Evolutionary conservation across 1,140 invertebrate species (phyloP), one percentile per base, ranked within the genome.

Genomic region (Sarcophaga peregrina): DNA sequence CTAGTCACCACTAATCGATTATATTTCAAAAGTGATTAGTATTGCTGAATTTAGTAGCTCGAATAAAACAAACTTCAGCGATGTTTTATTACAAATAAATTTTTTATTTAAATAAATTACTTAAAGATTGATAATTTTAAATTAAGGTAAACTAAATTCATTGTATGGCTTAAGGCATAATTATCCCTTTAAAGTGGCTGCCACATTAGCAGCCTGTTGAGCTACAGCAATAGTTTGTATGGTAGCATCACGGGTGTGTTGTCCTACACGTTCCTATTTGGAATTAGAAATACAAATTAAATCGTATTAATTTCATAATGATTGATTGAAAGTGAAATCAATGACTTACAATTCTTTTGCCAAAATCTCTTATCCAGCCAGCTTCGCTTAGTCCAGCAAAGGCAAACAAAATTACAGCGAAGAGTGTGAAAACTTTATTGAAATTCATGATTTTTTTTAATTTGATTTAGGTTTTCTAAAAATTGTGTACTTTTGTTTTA

Each of bases 121-220:
- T 37, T 76, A n/a, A n/a, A 46, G 4, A 37, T 37, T 4, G 4
- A 37, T n/a, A n/a, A n/a, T n/a, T n/a, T n/a, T n/a, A n/a, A n/a
- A n/a, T n/a, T n/a, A n/a, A n/a, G n/a, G n/a, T n/a, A n/a, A n/a
- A 5, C 25, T 15, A 8, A 46, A 25, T 76, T 45, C 37, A 11
- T 25, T 76, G 37, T 7, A 5, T 46, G 37, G 37, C 1, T 46
- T 37, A 46, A 47, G 11, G n/a, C 37, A 50, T 15, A 48, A 54
- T 82, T 48, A 47, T 45, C 81, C 68, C 9, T 72, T 72, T 46
- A 82, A 72, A n/a, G 88, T 88, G 52, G 88, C 88, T 25, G 85
- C 88, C 0, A 89, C 87, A 86, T 87, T 89, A 8, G 88, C 88
- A 5, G 86, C 88, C 82, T 89, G 87, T 62, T 89, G 88, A 0